A percentile compares a stretch with the other conserved stretches of the same genome.
Evolutionary conservation across 2,888 invertebrate genomes (phyloP).

Genomic region (Ectemnius continuus): DNA sequence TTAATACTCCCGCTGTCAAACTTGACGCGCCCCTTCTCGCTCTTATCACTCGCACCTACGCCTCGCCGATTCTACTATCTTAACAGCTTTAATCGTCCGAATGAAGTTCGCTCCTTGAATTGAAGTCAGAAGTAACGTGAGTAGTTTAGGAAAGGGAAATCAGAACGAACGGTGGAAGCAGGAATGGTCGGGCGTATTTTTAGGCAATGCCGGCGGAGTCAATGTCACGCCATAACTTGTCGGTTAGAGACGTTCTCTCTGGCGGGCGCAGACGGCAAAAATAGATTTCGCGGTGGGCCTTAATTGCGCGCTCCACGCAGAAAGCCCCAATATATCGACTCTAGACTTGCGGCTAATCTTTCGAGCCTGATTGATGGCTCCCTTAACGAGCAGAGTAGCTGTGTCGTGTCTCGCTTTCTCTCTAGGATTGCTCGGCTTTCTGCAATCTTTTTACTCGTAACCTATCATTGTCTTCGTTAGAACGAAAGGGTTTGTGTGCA

Average conservation of each 20-base stretch:
- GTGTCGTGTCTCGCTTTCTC: neutral
- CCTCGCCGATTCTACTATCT: neutral
- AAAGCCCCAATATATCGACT: conserved; percentile 9
- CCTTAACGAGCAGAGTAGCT: conserved; percentile 4
- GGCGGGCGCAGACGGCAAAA: conserved; percentile 5
- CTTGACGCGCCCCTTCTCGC: neutral
- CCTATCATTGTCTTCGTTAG: conserved; percentile 14
- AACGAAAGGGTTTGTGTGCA: neutral
- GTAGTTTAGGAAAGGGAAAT: neutral
- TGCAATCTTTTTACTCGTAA: neutral
- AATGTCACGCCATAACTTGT: conserved; percentile 15
- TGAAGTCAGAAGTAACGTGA: neutral
- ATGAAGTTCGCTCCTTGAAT: neutral
- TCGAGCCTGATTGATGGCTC: conserved; percentile 20
- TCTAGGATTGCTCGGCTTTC: neutral
- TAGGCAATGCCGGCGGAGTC: conserved; percentile 6
- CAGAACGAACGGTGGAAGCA: neutral
- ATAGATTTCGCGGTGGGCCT: conserved; percentile 30
- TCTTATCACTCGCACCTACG: neutral
- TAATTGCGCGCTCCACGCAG: conserved; percentile 20
- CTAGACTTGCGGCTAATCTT: conserved; percentile 19
- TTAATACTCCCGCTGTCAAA: neutral
- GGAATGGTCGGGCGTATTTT: neutral
- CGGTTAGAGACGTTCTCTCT: conserved; percentile 1
- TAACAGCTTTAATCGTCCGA: neutral